Evolutionary conservation across 2,113 vertebrate species (phyloP), one percentile per base, ranked within the genome.

Genomic region (Trichomycterus rosablanca): DNA sequence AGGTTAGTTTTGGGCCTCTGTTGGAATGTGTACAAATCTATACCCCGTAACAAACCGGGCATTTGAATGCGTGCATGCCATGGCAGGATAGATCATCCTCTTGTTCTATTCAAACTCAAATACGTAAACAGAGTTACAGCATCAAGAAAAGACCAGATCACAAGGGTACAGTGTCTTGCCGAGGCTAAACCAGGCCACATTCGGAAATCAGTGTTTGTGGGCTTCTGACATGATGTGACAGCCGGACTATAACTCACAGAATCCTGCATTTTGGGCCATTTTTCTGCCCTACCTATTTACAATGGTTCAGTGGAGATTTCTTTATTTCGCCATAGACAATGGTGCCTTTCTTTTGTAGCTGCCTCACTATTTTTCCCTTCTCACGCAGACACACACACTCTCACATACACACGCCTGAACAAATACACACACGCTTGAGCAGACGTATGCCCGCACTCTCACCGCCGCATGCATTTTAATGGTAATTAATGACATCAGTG

Each of bases 291-390:
- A 86, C 88, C 88, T 85, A 83, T 88, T 91, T 90, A 90, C 88
- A 91, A 92, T 92, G 92, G 87, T 90, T 89, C 87, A 94, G 89
- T 89, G 85, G 87, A 90, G 87, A 92, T 92, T 93, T 93, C 92
- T 93, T 92, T 93, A 90, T 93, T 92, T 90, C 78, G 76, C 66
- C 77, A 76, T 67, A 81, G 78, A 89, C 86, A 89, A 88, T 88
- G 70, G 83, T 76, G 69, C 76, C 83, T 85, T 82, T 82, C 77
- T 73, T 40, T 35, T 81, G 15, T 39, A 10, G 59, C 65, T 19
- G 55, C 72, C 71, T 61, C 80, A 65, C 71, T 67, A 55, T 49
- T 61, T 52, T 59, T 52, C 63, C 15, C 14, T 56, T 58, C 70
- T 14, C 59, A 14, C 45, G 9, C 64, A 28, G 54, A 44, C 54